Percentiles rank a stretch among this genome's conserved stretches.
Evolutionary conservation across 2,113 vertebrate genomes (phyloP).

Genomic region (Rhegmatorhina hoffmannsi): DNA sequence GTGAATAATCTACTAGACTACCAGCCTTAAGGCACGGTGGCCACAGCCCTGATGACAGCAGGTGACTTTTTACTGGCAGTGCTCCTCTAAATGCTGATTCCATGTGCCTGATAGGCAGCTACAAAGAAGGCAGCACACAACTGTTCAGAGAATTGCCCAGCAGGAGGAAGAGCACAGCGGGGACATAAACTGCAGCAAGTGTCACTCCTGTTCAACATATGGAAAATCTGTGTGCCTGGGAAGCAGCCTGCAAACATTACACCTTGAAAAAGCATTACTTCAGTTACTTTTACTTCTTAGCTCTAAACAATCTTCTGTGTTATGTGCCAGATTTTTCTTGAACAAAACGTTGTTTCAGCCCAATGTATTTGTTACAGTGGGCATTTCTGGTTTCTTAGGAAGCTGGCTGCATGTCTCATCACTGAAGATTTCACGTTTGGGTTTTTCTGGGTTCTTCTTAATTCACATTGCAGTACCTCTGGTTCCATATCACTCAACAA

Average conservation of each 20-base stretch:
- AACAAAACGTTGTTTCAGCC: neutral
- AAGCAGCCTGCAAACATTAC: neutral
- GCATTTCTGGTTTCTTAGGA: neutral
- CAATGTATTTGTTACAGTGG: neutral
- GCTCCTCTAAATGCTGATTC: neutral
- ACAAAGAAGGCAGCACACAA: neutral
- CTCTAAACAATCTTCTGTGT: neutral
- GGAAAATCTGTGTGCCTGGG: neutral
- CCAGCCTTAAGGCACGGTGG: neutral
- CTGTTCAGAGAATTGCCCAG: neutral
- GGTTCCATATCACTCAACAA: neutral
- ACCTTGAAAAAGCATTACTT: neutral
- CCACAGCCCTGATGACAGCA: neutral
- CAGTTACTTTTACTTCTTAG: neutral
- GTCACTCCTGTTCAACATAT: neutral
- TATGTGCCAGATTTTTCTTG: neutral
- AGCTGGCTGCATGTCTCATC: neutral
- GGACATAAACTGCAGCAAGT: neutral
- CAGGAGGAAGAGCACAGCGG: fast-evolving
- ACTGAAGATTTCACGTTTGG: neutral
- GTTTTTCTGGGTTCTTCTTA: neutral
- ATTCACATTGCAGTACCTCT: neutral
- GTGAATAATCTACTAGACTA: neutral
- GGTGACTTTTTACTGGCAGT: neutral
- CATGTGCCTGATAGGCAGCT: neutral